Evolutionary conservation across 2,797 vertebrate species (phyloP).

Genomic region (Synaphobranchus kaupii): DNA sequence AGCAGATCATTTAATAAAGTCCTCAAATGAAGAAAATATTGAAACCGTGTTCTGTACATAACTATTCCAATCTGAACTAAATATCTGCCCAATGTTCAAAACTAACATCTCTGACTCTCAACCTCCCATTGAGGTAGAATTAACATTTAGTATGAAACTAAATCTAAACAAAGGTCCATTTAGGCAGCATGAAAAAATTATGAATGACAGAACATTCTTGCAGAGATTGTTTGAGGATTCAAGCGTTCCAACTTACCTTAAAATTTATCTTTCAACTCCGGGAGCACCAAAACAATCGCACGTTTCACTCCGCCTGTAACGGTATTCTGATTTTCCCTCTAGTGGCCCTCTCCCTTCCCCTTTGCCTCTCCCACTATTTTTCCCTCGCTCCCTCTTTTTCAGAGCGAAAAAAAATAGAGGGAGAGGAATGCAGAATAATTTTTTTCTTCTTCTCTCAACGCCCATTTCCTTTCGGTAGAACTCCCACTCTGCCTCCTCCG

Average conservation of each 20-base stretch:
- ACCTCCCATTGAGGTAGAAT: neutral
- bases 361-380: constrained; percentile 58
- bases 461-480: constrained; percentile 69
- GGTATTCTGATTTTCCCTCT: constrained; percentile 46
- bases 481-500: constrained; percentile 54
- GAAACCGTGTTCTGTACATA: neutral
- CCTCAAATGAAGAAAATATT: neutral
- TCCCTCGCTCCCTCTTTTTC: constrained; percentile 13
- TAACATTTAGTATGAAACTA: neutral
- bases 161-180: neutral
- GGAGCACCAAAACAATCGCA: constrained; percentile 2
- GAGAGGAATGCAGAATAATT: constrained; percentile 45
- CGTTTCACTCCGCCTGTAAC: constrained; percentile 16
- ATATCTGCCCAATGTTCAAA: neutral
- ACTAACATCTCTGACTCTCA: neutral
- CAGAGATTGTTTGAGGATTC: neutral
- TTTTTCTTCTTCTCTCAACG: constrained; percentile 51
- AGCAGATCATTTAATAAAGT: neutral
- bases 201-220: neutral
- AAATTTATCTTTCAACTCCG: neutral
- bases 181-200: neutral
- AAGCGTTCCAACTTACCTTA: constrained; percentile 14
- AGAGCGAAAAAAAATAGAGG: constrained; percentile 41
- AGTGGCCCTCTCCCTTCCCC: constrained; percentile 58
- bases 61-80: neutral